Evolutionary conservation across 2,113 vertebrate species (phyloP).

Genomic region (Solenodon paradoxus): DNA sequence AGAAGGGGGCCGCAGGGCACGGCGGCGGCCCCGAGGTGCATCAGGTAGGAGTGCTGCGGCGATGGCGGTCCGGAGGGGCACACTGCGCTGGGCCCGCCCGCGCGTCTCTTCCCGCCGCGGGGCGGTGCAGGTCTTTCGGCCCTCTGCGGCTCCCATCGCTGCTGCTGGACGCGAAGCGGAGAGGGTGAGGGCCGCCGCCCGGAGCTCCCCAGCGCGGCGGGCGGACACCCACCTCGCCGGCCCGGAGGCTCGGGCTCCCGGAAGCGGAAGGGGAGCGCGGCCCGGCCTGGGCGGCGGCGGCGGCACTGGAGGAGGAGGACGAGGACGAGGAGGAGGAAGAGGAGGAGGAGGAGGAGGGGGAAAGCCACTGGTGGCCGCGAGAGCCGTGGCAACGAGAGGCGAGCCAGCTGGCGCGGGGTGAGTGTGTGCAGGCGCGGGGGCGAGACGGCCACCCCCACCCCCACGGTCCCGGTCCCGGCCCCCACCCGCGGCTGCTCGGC

Average conservation of each 20-base stretch:
- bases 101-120: neutral
- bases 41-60: neutral
- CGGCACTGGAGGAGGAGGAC: neutral
- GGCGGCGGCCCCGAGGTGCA: neutral
- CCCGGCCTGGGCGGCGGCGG: neutral
- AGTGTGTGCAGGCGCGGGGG: slow-evolving; percentile 43
- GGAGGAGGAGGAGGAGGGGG: neutral
- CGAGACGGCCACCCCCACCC: neutral
- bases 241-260: slow-evolving; percentile 36
- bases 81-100: neutral
- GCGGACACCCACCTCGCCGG: neutral
- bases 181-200: neutral
- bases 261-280: slow-evolving; percentile 66
- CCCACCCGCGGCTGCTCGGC: neutral
- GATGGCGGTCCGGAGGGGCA: neutral
- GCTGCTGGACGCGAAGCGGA: neutral
- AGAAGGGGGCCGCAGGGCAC: rapidly evolving
- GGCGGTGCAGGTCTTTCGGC: slow-evolving; percentile 35
- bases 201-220: neutral
- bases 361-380: neutral
- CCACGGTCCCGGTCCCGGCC: neutral
- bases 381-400: neutral
- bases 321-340: neutral
- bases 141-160: slow-evolving; percentile 68
- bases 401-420: slow-evolving; percentile 28